A percentile compares a stretch with the other conserved stretches of the same genome.
phyloP scores from a whole-genome alignment of 1,140 invertebrate species.

The Trachymyrmex cornetzi region DNA sequence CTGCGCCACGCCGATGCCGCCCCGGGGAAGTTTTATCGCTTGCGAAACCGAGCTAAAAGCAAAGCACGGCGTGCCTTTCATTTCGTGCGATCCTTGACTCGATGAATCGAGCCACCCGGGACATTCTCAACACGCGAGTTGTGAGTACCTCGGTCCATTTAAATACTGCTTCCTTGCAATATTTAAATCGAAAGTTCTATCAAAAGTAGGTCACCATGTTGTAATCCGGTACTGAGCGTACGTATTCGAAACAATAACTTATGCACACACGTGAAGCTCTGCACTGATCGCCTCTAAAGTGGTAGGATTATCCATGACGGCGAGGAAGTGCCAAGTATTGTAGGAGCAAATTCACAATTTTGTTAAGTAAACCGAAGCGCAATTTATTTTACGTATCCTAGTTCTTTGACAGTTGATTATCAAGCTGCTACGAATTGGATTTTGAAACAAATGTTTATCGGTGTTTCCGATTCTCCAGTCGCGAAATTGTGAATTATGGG shows the following conservation, averaged over 20 bases:
- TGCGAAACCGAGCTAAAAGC: constrained; percentile 20
- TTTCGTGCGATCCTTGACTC: constrained; percentile 14
- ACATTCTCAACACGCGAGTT: constrained; percentile 4
- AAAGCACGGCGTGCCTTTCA: constrained; percentile 26
- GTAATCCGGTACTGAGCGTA: not conserved
- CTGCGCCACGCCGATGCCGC: not conserved
- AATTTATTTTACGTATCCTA: constrained; percentile 17
- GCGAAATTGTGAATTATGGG: constrained; percentile 14
- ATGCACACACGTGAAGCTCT: not conserved
- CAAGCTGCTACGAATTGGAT: constrained; percentile 10
- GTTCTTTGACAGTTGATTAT: constrained; percentile 28
- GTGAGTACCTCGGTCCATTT: not conserved
- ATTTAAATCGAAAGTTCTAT: not conserved
- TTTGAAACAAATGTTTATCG: constrained; percentile 31
- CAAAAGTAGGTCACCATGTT: not conserved
- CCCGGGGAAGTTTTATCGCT: constrained; percentile 32
- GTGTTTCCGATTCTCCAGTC: not conserved
- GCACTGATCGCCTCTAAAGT: constrained; percentile 5
- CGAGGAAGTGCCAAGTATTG: not conserved
- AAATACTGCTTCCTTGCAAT: constrained; percentile 21
- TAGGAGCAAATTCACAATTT: constrained; percentile 8
- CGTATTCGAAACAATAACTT: constrained; percentile 18
- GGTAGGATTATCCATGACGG: not conserved
- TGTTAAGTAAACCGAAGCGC: not conserved
- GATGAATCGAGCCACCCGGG: constrained; percentile 19